A percentile compares a stretch with the other conserved stretches of the same genome.
Evolutionary conservation across 2,888 invertebrate species (phyloP).

Genomic region (Plebejus melissa): DNA sequence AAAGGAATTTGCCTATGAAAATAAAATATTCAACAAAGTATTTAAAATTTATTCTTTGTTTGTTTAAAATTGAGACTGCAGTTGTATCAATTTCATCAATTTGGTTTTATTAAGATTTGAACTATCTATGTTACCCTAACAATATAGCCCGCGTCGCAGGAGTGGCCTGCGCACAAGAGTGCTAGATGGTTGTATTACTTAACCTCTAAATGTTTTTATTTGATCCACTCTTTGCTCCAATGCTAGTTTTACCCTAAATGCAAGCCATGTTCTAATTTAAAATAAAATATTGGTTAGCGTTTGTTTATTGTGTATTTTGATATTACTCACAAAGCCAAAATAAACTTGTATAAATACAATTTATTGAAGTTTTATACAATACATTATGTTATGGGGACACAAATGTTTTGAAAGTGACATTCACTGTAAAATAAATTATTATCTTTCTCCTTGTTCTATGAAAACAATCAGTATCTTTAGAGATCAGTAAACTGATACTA

Average conservation of each 20-base stretch:
- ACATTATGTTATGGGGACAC: conserved; percentile 61
- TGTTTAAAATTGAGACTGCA: conserved; percentile 26
- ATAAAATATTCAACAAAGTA: conserved; percentile 18
- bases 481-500: conserved; percentile 64
- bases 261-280: conserved; percentile 34
- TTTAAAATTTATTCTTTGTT: conserved; percentile 21
- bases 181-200: not conserved
- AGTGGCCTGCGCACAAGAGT: not conserved
- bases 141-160: not conserved
- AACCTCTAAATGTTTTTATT: not conserved
- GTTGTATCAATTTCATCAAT: conserved; percentile 19
- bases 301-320: conserved; percentile 78
- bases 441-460: conserved; percentile 57
- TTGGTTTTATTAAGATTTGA: conserved; percentile 26
- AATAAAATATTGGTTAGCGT: conserved; percentile 74
- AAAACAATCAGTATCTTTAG: conserved; percentile 62
- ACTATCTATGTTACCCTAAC: conserved; percentile 23
- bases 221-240: not conserved
- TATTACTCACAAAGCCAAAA: conserved; percentile 78
- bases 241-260: conserved; percentile 2
- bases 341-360: conserved; percentile 78
- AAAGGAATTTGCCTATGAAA: conserved; percentile 21
- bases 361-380: conserved; percentile 75
- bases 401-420: conserved; percentile 64
- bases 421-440: conserved; percentile 55